A percentile compares a stretch with the other conserved stretches of the same genome.
phyloP scores from a whole-genome alignment of 2,113 vertebrate species.

The Eulacestoma nigropectus region DNA sequence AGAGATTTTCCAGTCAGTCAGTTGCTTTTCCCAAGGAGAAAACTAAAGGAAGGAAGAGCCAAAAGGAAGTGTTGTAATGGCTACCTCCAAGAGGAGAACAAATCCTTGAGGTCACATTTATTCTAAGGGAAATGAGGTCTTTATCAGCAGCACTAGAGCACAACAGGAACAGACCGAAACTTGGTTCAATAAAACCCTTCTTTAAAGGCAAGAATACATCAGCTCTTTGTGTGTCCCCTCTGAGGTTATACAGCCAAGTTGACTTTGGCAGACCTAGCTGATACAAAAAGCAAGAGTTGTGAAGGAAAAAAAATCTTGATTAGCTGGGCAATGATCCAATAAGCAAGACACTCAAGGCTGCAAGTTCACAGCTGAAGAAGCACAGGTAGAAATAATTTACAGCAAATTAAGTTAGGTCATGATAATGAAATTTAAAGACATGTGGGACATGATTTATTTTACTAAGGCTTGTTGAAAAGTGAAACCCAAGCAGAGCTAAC shows the following conservation, averaged over 20 bases:
- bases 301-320: not conserved
- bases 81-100: not conserved
- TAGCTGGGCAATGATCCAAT: constrained; percentile 44
- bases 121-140: not conserved
- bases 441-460: constrained; percentile 33
- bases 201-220: constrained; percentile 17
- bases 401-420: constrained; percentile 47
- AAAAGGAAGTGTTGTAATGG: not conserved
- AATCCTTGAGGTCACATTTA: not conserved
- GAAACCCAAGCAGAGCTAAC: constrained; percentile 10
- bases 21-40: not conserved
- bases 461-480: constrained; percentile 21
- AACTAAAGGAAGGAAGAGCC: not conserved
- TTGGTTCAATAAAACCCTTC: not conserved
- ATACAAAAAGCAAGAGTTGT: constrained; percentile 24
- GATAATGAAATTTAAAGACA: constrained; percentile 49
- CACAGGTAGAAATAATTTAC: constrained; percentile 55
- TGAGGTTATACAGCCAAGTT: constrained; percentile 7
- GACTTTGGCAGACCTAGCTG: not conserved
- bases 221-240: not conserved
- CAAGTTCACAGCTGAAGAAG: constrained; percentile 1
- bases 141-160: not conserved
- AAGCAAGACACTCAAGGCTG: not conserved
- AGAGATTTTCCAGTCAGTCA: not conserved
- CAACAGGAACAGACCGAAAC: not conserved